phyloP scores from a whole-genome alignment of 92 coral and sea anemone species.

The Desmophyllum pertusum region DNA sequence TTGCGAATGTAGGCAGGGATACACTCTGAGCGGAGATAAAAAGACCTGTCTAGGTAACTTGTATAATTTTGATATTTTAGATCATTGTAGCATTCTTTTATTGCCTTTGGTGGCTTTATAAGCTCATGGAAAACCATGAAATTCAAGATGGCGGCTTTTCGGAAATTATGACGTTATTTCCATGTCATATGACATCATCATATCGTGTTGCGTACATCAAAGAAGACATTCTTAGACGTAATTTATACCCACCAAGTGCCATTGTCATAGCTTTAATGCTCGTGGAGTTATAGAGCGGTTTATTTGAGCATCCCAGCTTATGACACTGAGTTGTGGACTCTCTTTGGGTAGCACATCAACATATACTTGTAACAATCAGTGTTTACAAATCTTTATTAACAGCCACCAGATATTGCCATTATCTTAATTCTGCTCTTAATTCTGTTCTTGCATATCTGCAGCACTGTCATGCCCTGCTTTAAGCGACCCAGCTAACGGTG shows the following conservation, averaged over 20 bases:
- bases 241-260: too few relatives aligned
- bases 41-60: constrained; percentile 41
- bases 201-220: too few relatives aligned
- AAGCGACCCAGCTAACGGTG: constrained; percentile 47
- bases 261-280: too few relatives aligned
- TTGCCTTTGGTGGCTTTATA: background rate
- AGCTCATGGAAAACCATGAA: too few relatives aligned
- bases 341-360: background rate
- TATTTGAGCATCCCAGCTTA: background rate
- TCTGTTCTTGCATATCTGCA: constrained; percentile 13
- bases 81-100: too few relatives aligned
- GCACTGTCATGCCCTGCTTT: constrained; percentile 70
- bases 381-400: too few relatives aligned
- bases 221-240: too few relatives aligned
- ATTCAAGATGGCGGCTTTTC: too few relatives aligned
- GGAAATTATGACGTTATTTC: too few relatives aligned
- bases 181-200: too few relatives aligned
- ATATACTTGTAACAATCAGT: background rate
- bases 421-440: background rate
- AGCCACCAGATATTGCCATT: background rate
- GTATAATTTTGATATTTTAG: background rate
- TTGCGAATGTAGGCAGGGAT: constrained; percentile 62
- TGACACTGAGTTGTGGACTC: background rate
- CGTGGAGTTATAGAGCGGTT: too few relatives aligned
- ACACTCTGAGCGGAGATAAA: constrained; percentile 30